A percentile compares a stretch with the other conserved stretches of the same genome.
phyloP scores from a whole-genome alignment of 64 coral and sea anemone species.

The Pocillopora verrucosa region DNA sequence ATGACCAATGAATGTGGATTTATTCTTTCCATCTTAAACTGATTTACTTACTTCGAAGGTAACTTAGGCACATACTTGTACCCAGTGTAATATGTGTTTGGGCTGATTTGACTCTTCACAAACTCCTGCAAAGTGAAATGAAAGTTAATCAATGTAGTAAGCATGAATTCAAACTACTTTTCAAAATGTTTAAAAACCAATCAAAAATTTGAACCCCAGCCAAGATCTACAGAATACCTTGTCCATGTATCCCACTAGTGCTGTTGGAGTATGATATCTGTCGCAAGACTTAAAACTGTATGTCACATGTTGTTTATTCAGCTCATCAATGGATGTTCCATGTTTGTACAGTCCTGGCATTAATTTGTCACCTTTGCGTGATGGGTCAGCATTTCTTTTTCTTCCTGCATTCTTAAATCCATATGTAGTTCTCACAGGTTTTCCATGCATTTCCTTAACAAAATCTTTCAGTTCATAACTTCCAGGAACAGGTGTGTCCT shows the following conservation, averaged over 20 bases:
- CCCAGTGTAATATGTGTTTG: constrained; percentile 87
- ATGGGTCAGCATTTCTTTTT: constrained; percentile 86
- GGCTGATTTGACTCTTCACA: constrained; percentile 87
- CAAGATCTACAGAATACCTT: constrained; percentile 49
- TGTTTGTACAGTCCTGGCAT: constrained; percentile 97
- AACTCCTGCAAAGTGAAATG: constrained; percentile 83
- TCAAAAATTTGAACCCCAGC: not conserved
- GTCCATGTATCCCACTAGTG: constrained; percentile 87
- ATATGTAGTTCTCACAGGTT: constrained; percentile 78
- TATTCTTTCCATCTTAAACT: too few relatives aligned
- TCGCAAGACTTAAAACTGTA: constrained; percentile 91
- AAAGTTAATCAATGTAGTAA: not conserved
- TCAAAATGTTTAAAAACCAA: too few relatives aligned
- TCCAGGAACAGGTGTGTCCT: constrained; percentile 97
- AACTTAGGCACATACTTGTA: constrained; percentile 86
- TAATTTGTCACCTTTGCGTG: constrained; percentile 65
- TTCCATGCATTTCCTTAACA: constrained; percentile 71
- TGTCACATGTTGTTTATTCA: constrained; percentile 68
- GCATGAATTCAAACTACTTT: too few relatives aligned
- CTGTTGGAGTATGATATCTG: constrained; percentile 82
- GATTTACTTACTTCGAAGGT: constrained; percentile 87
- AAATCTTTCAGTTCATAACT: constrained; percentile 87
- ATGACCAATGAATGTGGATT: not conserved
- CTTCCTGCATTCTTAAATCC: constrained; percentile 94
- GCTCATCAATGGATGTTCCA: constrained; percentile 67